Conservation (phyloP, 2,888 invertebrate species). For the Synergus itoensis region DNA sequence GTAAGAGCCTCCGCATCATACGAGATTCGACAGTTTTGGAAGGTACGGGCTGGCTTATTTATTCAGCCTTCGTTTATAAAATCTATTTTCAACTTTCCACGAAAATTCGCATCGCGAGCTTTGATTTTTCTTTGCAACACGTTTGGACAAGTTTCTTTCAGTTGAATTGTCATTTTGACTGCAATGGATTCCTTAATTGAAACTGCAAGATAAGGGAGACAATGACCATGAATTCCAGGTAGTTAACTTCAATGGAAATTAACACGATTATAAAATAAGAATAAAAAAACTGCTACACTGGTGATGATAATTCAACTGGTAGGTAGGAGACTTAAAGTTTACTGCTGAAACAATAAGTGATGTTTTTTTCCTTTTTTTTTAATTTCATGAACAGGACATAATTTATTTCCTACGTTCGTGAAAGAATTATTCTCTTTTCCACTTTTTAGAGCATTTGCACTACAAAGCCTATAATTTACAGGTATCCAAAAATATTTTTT, state of each 20-base stretch:
- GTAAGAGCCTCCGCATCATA: conserved; percentile 64
- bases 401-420: no score
- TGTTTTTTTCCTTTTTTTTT: neutral
- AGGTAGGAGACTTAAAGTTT: neutral
- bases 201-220: neutral
- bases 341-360: neutral
- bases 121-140: neutral
- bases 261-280: neutral
- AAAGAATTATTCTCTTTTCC: neutral
- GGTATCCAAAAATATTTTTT: neutral
- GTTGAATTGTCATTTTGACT: conserved; percentile 5
- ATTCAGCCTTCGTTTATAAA: conserved; percentile 47
- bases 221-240: neutral
- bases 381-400: neutral
- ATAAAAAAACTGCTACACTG: neutral
- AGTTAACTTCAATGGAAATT: neutral
- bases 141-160: neutral
- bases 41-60: conserved; percentile 57
- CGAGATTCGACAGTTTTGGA: conserved; percentile 54
- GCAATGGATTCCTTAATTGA: neutral
- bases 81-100: neutral
- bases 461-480: neutral
- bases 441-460: neutral
- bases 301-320: conserved; percentile 1
- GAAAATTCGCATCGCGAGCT: conserved; percentile 18